A percentile compares a stretch with the other conserved stretches of the same genome.
Evolutionary conservation across 2,888 invertebrate genomes (phyloP).

Genomic region (Lottia scabra): DNA sequence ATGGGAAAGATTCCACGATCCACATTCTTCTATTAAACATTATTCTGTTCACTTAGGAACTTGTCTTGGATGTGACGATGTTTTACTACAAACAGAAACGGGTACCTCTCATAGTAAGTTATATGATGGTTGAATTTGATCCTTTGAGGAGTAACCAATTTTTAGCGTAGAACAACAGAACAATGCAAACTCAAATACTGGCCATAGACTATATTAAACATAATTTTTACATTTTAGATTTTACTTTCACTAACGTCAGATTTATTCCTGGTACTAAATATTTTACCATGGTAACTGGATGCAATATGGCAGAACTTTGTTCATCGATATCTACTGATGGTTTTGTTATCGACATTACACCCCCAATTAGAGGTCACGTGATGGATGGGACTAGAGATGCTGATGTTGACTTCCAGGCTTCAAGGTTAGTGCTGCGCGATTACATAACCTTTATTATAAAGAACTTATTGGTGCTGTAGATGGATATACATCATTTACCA

Average conservation of each 20-base stretch:
- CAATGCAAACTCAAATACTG: too few relatives aligned
- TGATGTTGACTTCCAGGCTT: slow-evolving; percentile 42
- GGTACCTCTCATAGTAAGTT: slow-evolving; percentile 25
- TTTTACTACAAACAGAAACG: slow-evolving; percentile 23
- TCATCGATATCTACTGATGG: slow-evolving; percentile 45
- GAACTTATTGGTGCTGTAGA: too few relatives aligned
- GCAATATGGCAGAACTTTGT: slow-evolving; percentile 44
- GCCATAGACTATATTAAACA: too few relatives aligned
- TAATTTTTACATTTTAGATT: not conserved
- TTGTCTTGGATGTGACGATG: slow-evolving; percentile 33
- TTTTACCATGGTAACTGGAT: slow-evolving; percentile 42
- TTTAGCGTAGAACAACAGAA: too few relatives aligned
- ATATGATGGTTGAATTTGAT: not conserved
- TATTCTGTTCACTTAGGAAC: slow-evolving; percentile 37
- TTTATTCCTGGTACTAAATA: not conserved
- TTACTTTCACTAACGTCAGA: not conserved
- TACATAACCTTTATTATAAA: too few relatives aligned
- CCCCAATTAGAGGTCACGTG: slow-evolving; percentile 40
- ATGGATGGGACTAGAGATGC: slow-evolving; percentile 36
- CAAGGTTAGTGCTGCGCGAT: too few relatives aligned
- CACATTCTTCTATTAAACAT: slow-evolving; percentile 31
- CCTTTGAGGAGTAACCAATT: too few relatives aligned
- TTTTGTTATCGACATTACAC: slow-evolving; percentile 42
- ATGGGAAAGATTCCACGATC: slow-evolving; percentile 39
- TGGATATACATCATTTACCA: too few relatives aligned